These are phyloP conservation scores for Drosophila murphyi DNA, from an alignment of 1,140 invertebrate genomes.

Conservation along the genomic window DNA sequence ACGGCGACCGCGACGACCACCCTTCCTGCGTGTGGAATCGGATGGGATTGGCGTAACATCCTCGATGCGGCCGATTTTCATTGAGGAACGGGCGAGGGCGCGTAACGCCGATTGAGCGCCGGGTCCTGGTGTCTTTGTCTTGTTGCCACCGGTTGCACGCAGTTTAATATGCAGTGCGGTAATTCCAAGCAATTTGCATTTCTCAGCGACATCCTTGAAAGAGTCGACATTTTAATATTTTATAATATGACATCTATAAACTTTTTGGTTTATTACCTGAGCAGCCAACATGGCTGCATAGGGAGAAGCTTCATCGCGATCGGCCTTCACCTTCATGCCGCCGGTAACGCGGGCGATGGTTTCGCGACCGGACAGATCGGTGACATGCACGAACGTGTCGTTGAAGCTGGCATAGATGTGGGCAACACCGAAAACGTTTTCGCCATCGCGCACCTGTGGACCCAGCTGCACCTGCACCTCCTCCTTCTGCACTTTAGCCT, in stretches of 20 bases:
- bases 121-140: constrained; percentile 98
- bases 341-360: constrained; percentile 99
- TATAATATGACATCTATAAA: background rate
- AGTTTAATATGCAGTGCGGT: constrained; percentile 99
- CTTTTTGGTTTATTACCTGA: constrained; percentile 87
- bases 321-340: constrained; percentile 99
- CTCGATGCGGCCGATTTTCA: constrained; percentile 99
- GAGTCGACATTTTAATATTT: background rate
- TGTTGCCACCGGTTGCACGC: constrained; percentile 99
- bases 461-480: constrained; percentile 98
- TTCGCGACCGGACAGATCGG: constrained; percentile 99
- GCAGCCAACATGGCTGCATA: constrained; percentile 99
- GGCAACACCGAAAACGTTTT: constrained; percentile 99
- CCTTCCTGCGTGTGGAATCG: constrained; percentile 99
- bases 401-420: constrained; percentile 99
- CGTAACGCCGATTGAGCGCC: constrained; percentile 99
- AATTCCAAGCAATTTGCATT: constrained; percentile 98
- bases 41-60: constrained; percentile 99
- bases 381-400: constrained; percentile 99
- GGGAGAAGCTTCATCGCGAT: constrained; percentile 99
- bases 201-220: constrained; percentile 98
- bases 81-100: constrained; percentile 98
- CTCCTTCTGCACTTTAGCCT: constrained; percentile 98
- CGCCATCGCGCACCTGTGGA: constrained; percentile 98
- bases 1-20: constrained; percentile 99